These are phyloP conservation scores for Porites australiensis DNA, from an alignment of 64 coral and sea anemone species.

Conservation along the genomic window DNA sequence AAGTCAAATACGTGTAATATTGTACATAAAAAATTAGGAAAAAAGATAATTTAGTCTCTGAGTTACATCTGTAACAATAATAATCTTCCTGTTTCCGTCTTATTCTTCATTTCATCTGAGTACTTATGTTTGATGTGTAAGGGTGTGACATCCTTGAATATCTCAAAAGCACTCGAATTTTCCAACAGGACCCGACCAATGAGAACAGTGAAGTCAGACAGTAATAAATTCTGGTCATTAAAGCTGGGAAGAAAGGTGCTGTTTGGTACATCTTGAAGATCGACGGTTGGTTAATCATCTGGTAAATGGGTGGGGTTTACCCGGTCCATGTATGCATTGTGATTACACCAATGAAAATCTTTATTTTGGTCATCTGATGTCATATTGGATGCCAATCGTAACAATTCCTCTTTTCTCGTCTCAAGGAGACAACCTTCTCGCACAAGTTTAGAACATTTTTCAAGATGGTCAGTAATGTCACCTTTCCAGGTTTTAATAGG, in stretches of 20 bases:
- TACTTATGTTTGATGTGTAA: constrained; percentile 36
- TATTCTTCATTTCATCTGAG: constrained; percentile 30
- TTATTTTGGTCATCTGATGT: constrained; percentile 65
- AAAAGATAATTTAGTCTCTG: too few relatives aligned
- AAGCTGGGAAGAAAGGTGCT: neutral
- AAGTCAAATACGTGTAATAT: too few relatives aligned
- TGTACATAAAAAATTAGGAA: too few relatives aligned
- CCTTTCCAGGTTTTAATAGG: constrained; percentile 3
- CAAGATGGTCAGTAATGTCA: too few relatives aligned
- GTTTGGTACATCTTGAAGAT: constrained; percentile 40
- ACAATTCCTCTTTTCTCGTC: constrained; percentile 33
- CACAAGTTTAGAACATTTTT: too few relatives aligned
- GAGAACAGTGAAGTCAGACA: neutral
- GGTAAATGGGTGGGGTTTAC: neutral
- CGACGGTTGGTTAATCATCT: constrained; percentile 43
- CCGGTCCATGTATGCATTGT: constrained; percentile 34
- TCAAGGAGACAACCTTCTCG: neutral
- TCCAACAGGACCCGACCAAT: constrained; percentile 5
- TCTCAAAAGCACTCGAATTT: constrained; percentile 31
- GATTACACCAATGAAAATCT: constrained; percentile 69
- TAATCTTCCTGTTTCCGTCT: constrained; percentile 54
- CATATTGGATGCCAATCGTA: constrained; percentile 53
- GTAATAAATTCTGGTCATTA: neutral
- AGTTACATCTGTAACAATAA: too few relatives aligned
- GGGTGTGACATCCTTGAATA: constrained; percentile 22